phyloP scores from a whole-genome alignment of 2,888 invertebrate genomes.

The Eristalinus aeneus region DNA sequence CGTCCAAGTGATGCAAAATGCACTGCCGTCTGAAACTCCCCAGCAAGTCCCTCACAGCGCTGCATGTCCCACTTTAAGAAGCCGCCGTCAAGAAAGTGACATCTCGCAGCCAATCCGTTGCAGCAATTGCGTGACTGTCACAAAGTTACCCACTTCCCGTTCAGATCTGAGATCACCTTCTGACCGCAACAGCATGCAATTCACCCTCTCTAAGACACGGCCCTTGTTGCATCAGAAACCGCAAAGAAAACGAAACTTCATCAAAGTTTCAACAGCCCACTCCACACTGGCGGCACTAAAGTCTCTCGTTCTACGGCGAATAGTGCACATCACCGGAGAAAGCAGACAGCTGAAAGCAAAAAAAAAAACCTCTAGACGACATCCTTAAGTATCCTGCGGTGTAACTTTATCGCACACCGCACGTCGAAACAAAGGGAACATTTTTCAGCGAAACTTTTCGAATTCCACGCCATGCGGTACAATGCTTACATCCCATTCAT shows the following conservation, averaged over 20 bases:
- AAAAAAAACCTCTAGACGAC: slow-evolving; percentile 43
- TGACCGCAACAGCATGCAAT: not conserved
- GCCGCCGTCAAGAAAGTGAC: not conserved
- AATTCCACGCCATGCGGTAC: slow-evolving; percentile 27
- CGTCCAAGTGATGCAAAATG: not conserved
- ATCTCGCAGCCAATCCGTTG: not conserved
- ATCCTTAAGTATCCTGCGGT: slow-evolving; percentile 64
- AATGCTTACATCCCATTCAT: slow-evolving; percentile 51
- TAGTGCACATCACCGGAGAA: not conserved
- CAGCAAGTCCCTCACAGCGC: not conserved
- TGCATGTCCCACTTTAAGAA: not conserved
- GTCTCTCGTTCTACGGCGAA: not conserved
- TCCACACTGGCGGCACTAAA: not conserved
- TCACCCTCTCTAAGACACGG: not conserved
- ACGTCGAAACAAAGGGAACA: slow-evolving; percentile 43
- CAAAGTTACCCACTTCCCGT: not conserved
- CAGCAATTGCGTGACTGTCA: not conserved
- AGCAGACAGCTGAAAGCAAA: not conserved
- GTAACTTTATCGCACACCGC: slow-evolving; percentile 64
- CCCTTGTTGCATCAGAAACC: not conserved
- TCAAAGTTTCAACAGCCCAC: not conserved
- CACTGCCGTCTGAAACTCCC: not conserved
- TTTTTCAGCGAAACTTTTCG: slow-evolving; percentile 24
- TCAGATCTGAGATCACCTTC: not conserved
- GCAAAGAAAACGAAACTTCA: not conserved